phyloP scores from a whole-genome alignment of 2,888 invertebrate genomes.

The Achlya flavicornis region DNA sequence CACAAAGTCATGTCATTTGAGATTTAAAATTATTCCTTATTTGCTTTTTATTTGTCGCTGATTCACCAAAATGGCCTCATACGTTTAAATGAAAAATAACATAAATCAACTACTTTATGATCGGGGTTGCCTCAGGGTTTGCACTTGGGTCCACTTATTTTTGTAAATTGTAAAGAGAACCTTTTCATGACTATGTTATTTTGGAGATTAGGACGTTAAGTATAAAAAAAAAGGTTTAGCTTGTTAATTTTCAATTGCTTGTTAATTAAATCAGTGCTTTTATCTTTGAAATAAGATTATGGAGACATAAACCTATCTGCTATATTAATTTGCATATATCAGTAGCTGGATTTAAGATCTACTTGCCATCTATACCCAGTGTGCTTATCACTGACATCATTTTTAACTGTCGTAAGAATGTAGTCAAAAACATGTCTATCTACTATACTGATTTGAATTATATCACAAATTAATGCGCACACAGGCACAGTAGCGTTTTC shows the following conservation, averaged over 20 bases:
- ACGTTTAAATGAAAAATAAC: background rate
- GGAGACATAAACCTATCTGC: too few species aligned
- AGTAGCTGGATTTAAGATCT: too few species aligned
- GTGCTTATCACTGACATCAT: too few species aligned
- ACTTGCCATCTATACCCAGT: too few species aligned
- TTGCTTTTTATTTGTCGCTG: background rate
- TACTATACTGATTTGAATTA: too few species aligned
- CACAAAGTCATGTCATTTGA: background rate
- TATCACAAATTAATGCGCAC: background rate
- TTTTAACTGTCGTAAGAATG: too few species aligned
- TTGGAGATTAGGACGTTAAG: background rate
- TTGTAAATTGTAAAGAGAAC: background rate
- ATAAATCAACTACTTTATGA: background rate
- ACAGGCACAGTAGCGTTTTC: slow-evolving; percentile 6
- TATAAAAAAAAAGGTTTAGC: background rate
- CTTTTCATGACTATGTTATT: background rate
- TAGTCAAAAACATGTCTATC: too few species aligned
- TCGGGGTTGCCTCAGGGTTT: slow-evolving; percentile 1
- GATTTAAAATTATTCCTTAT: background rate
- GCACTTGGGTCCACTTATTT: background rate
- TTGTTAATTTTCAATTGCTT: background rate
- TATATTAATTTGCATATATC: too few species aligned
- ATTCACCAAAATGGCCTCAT: background rate
- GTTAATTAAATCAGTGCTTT: background rate
- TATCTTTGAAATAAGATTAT: too few species aligned